Percentiles rank a stretch among this genome's conserved stretches.
phyloP scores from a whole-genome alignment of 2,888 invertebrate species.

The Danaus chrysippus region DNA sequence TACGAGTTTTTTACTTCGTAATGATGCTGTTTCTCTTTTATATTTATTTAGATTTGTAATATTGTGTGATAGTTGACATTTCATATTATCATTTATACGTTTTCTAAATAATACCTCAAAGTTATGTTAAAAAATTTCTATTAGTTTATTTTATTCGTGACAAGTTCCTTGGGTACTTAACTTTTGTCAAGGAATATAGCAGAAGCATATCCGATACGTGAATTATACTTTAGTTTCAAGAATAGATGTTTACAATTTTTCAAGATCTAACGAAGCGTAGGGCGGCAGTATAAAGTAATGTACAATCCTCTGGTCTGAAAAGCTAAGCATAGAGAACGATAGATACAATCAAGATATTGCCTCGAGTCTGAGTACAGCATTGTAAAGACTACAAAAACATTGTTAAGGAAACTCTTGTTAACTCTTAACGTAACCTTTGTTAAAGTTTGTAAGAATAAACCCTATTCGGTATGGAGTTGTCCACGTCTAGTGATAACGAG shows the following conservation, averaged over 20 bases:
- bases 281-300: constrained; percentile 13
- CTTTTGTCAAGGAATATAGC: too few species aligned
- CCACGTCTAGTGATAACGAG: constrained; percentile 9
- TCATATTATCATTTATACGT: too few species aligned
- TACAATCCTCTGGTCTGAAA: constrained; percentile 14
- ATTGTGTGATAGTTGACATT: not conserved
- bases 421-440: constrained; percentile 24
- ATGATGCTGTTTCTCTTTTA: not conserved
- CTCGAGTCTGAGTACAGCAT: constrained; percentile 14
- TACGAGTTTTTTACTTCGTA: constrained; percentile 1
- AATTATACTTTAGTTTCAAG: not conserved
- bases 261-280: constrained; percentile 9
- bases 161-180: too few species aligned
- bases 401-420: constrained; percentile 19
- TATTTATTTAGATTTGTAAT: not conserved
- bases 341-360: constrained; percentile 20
- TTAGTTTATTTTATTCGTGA: too few species aligned
- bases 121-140: too few species aligned
- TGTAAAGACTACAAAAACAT: constrained; percentile 27
- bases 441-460: constrained; percentile 25
- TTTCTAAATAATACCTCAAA: too few species aligned
- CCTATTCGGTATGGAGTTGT: constrained; percentile 12
- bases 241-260: not conserved
- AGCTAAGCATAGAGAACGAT: constrained; percentile 11
- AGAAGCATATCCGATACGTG: not conserved